A percentile compares a stretch with the other conserved stretches of the same genome.
phyloP scores from a whole-genome alignment of 2,113 vertebrate genomes.

The Mastomys coucha region DNA sequence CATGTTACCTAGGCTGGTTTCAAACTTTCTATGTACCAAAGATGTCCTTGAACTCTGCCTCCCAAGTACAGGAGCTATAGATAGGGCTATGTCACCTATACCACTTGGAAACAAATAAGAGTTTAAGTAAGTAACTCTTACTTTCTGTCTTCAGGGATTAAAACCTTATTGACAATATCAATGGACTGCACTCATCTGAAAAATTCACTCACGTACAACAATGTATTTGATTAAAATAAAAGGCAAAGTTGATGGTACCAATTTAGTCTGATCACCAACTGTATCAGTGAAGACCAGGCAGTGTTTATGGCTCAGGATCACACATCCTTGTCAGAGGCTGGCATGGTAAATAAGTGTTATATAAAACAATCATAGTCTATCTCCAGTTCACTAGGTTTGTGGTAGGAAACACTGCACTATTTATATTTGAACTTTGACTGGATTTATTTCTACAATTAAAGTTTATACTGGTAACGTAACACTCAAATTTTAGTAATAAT shows the following conservation, averaged over 20 bases:
- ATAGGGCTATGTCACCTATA: not conserved
- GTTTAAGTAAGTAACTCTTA: not conserved
- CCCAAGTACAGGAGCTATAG: not conserved
- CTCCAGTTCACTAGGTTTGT: not conserved
- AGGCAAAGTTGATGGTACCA: not conserved
- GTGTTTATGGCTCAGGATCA: not conserved
- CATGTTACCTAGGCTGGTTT: not conserved
- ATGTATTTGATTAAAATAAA: not conserved
- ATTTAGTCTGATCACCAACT: not conserved
- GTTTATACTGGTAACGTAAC: not conserved
- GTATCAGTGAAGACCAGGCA: not conserved
- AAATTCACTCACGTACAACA: conserved; percentile 39
- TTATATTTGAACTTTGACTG: not conserved
- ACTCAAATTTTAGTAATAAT: conserved; percentile 35
- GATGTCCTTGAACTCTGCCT: not conserved
- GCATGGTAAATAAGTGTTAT: not conserved
- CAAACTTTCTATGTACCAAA: not conserved
- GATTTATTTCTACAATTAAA: conserved; percentile 13
- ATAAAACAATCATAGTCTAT: not conserved
- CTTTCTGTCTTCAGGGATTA: not conserved
- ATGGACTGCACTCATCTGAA: not conserved
- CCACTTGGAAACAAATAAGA: not conserved
- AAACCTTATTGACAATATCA: not conserved
- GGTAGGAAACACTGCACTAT: not conserved
- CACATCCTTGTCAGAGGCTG: not conserved